These are phyloP conservation scores for Stigmatopora nigra DNA, from an alignment of 2,113 vertebrate genomes.

Conservation along the genomic window DNA sequence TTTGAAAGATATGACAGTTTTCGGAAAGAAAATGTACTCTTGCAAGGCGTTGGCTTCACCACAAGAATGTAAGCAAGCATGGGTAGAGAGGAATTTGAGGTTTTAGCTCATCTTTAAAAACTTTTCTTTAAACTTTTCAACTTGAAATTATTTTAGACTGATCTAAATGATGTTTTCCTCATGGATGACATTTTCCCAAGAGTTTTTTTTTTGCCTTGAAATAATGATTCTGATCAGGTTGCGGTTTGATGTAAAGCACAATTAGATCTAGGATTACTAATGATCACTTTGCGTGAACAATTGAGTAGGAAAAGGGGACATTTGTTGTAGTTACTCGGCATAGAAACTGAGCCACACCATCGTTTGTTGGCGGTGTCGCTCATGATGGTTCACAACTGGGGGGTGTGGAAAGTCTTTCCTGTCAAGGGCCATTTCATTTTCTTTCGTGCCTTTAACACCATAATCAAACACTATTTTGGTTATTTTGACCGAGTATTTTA, in stretches of 20 bases:
- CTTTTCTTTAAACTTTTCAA: not conserved
- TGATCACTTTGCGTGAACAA: conserved; percentile 57
- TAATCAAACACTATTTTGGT: not conserved
- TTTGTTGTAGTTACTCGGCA: conserved; percentile 63
- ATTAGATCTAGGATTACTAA: conserved; percentile 71
- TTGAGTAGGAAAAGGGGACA: conserved; percentile 34
- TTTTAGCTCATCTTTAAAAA: conserved; percentile 25
- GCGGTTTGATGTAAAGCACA: conserved; percentile 57
- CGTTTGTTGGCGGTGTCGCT: not conserved
- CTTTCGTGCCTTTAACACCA: not conserved
- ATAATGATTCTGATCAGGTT: conserved; percentile 65
- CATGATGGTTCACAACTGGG: conserved; percentile 9
- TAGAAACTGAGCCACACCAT: conserved; percentile 39
- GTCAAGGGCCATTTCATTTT: not conserved
- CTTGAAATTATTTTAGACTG: not conserved
- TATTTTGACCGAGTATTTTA: not conserved
- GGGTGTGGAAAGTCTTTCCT: not conserved
- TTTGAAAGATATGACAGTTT: conserved; percentile 46
- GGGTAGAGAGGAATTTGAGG: conserved; percentile 27
- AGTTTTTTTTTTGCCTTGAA: conserved; percentile 39
- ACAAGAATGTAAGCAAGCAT: conserved; percentile 62
- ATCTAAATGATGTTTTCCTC: conserved; percentile 35
- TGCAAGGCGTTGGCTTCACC: conserved; percentile 73
- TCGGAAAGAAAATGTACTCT: conserved; percentile 73
- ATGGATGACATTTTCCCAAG: conserved; percentile 37